Evolutionary conservation across 92 coral and sea anemone genomes (phyloP).

Genomic region (Bergia puertoricense): DNA sequence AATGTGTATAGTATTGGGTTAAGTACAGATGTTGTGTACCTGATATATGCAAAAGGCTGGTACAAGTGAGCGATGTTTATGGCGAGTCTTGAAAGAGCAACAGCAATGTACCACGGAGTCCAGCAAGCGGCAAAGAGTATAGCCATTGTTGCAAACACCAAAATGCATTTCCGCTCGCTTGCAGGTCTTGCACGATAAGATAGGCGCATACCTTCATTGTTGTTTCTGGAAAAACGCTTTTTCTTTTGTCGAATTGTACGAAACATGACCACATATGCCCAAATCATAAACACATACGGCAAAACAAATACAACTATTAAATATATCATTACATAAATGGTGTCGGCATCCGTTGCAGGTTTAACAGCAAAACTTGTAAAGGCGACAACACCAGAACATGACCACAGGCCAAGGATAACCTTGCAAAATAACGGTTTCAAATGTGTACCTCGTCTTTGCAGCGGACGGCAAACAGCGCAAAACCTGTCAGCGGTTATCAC

Average conservation of each 20-base stretch:
- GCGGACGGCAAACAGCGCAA: slow-evolving; percentile 46
- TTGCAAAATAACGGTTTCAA: slow-evolving; percentile 15
- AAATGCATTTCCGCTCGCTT: slow-evolving; percentile 48
- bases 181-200: slow-evolving; percentile 7
- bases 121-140: slow-evolving; percentile 51
- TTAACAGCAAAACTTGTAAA: slow-evolving; percentile 28
- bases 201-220: neutral
- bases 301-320: slow-evolving; percentile 35
- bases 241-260: slow-evolving; percentile 34
- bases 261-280: slow-evolving; percentile 51
- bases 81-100: neutral
- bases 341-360: neutral
- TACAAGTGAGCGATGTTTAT: neutral
- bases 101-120: slow-evolving; percentile 51
- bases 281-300: slow-evolving; percentile 54
- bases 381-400: slow-evolving; percentile 37
- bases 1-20: slow-evolving; percentile 55
- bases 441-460: slow-evolving; percentile 18
- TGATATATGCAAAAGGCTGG: slow-evolving; percentile 26
- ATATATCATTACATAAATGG: slow-evolving; percentile 18
- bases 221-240: neutral
- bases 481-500: slow-evolving; percentile 49
- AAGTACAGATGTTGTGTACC: slow-evolving; percentile 51
- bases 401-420: slow-evolving; percentile 32
- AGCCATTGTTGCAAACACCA: slow-evolving; percentile 58